These are phyloP conservation scores for Temnopleurus reevesii DNA, from an alignment of 53 echinoderm and acorn worm genomes.

Conservation along the genomic window DNA sequence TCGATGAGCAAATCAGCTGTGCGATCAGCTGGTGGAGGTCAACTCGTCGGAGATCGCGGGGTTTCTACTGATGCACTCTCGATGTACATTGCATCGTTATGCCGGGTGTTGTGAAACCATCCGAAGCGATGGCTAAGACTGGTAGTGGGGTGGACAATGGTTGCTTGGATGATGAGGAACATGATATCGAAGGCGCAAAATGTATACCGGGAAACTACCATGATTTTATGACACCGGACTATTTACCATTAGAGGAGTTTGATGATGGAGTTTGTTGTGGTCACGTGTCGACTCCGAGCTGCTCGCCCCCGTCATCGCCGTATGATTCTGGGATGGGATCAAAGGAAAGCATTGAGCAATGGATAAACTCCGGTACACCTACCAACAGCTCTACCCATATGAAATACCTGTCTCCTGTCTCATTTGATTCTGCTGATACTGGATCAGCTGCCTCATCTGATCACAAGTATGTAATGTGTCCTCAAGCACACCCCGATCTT, in stretches of 20 bases:
- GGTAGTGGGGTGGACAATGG: background rate
- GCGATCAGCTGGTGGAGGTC: slow-evolving; percentile 9
- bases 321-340: background rate
- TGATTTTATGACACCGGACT: background rate
- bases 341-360: background rate
- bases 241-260: background rate
- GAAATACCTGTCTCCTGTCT: slow-evolving; percentile 1
- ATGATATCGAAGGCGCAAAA: background rate
- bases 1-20: background rate
- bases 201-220: background rate
- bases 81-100: background rate
- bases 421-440: background rate
- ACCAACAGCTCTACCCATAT: background rate
- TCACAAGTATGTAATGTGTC: background rate
- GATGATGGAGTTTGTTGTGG: background rate
- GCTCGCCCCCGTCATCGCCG: background rate
- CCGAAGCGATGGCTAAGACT: background rate
- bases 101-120: slow-evolving; percentile 4
- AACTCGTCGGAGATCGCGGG: background rate
- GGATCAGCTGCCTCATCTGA: background rate
- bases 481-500: background rate
- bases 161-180: background rate
- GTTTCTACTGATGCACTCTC: background rate
- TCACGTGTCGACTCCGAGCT: background rate
- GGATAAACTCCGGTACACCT: background rate